Evolutionary conservation across 1,140 invertebrate species (phyloP).

Genomic region (Lethrus apterus): DNA sequence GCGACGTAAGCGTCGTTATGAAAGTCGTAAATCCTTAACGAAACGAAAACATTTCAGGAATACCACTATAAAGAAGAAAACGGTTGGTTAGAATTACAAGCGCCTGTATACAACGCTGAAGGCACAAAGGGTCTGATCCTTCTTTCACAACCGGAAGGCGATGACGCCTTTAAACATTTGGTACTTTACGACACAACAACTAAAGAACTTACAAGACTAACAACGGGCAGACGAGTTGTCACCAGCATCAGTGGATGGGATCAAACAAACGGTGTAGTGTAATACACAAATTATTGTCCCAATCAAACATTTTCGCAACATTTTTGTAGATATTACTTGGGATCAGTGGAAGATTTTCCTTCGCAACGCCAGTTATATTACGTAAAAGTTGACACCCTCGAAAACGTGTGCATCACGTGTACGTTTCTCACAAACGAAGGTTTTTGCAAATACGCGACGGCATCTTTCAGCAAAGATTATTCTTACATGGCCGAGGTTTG

Average conservation of each 20-base stretch:
- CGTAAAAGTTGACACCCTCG: slow-evolving; percentile 36
- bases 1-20: slow-evolving; percentile 19
- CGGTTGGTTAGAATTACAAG: slow-evolving; percentile 61
- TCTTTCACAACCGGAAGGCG: slow-evolving; percentile 49
- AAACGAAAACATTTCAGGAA: slow-evolving; percentile 17
- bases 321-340: slow-evolving; percentile 57
- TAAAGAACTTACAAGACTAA: slow-evolving; percentile 44
- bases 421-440: slow-evolving; percentile 44
- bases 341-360: slow-evolving; percentile 50
- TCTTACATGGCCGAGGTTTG: slow-evolving; percentile 66
- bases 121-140: slow-evolving; percentile 49
- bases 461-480: slow-evolving; percentile 57
- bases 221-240: slow-evolving; percentile 65
- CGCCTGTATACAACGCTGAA: slow-evolving; percentile 49
- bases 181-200: slow-evolving; percentile 40
- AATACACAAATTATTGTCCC: slow-evolving; percentile 33
- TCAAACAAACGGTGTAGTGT: slow-evolving; percentile 53
- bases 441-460: slow-evolving; percentile 60
- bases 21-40: not conserved
- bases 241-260: slow-evolving; percentile 70
- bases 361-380: slow-evolving; percentile 56
- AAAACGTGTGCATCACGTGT: slow-evolving; percentile 51
- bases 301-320: not conserved
- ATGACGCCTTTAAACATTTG: slow-evolving; percentile 54
- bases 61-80: slow-evolving; percentile 39